phyloP scores from a whole-genome alignment of 2,113 vertebrate species.

The Fulmarus glacialis region DNA sequence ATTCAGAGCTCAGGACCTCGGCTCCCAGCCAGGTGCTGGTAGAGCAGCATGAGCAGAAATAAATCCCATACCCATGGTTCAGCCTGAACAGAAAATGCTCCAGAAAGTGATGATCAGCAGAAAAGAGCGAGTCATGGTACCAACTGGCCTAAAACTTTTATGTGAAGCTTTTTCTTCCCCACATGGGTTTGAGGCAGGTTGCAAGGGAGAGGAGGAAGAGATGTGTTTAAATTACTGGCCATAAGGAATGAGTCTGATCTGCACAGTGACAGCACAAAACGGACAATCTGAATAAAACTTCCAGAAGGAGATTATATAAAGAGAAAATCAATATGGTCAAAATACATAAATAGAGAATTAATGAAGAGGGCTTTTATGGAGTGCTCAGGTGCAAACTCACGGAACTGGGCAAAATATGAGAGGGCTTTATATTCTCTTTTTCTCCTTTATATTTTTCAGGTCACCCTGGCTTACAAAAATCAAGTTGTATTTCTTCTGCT shows the following conservation, averaged over 20 bases:
- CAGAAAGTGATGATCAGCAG: neutral
- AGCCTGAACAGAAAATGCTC: neutral
- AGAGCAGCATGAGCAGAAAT: neutral
- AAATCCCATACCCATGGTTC: neutral
- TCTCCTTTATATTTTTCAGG: slow-evolving; percentile 53
- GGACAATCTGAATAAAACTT: neutral
- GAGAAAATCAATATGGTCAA: slow-evolving; percentile 36
- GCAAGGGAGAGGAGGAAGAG: neutral
- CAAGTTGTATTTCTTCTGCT: slow-evolving; percentile 40
- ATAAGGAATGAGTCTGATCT: neutral
- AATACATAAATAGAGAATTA: slow-evolving; percentile 12
- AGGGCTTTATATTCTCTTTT: neutral
- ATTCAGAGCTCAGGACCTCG: neutral
- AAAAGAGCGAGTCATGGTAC: neutral
- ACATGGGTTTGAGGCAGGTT: neutral
- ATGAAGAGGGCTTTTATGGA: neutral
- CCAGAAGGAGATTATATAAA: neutral
- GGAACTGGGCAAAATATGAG: neutral
- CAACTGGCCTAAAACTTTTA: neutral
- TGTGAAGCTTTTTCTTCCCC: neutral
- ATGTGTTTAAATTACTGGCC: neutral
- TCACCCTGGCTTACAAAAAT: slow-evolving; percentile 16
- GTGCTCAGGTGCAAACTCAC: neutral
- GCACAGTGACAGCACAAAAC: neutral
- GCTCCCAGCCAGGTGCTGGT: neutral